These are phyloP conservation scores for Yoshiicerus persimilis DNA, from an alignment of 1,140 invertebrate genomes.

Conservation along the genomic window DNA sequence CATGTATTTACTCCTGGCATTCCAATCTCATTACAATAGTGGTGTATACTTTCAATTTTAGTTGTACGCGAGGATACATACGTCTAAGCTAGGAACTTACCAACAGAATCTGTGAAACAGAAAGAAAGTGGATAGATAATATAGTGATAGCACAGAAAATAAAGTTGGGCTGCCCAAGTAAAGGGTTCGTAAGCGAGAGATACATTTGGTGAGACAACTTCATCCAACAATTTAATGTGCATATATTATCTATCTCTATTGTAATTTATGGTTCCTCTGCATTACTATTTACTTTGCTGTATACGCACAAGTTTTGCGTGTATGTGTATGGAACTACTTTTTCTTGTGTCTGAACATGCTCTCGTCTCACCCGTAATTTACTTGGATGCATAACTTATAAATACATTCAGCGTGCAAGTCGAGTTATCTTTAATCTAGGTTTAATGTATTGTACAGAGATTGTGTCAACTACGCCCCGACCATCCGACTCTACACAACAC, in stretches of 20 bases:
- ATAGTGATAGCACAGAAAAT: too few relatives aligned
- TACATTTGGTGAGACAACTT: background rate
- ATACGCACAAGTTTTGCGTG: background rate
- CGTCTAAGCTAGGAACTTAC: too few relatives aligned
- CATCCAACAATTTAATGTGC: background rate
- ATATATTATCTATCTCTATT: background rate
- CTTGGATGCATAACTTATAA: background rate
- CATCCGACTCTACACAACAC: background rate
- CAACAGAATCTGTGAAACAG: too few relatives aligned
- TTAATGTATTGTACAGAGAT: slow-evolving; percentile 16
- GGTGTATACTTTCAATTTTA: too few relatives aligned
- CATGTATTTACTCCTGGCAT: background rate
- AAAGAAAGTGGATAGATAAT: too few relatives aligned
- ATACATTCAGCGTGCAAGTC: background rate
- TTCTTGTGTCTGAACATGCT: background rate
- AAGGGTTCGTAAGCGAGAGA: background rate
- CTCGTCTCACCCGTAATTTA: background rate
- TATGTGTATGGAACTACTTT: background rate
- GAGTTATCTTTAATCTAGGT: background rate
- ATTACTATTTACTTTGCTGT: background rate
- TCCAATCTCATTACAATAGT: too few relatives aligned
- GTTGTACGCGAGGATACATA: too few relatives aligned
- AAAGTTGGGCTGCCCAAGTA: too few relatives aligned
- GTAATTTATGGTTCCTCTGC: background rate
- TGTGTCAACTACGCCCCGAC: background rate